Percentiles rank a stretch among this genome's conserved stretches.
phyloP scores from a whole-genome alignment of 2,797 vertebrate genomes.

The Podarcis lilfordi region DNA sequence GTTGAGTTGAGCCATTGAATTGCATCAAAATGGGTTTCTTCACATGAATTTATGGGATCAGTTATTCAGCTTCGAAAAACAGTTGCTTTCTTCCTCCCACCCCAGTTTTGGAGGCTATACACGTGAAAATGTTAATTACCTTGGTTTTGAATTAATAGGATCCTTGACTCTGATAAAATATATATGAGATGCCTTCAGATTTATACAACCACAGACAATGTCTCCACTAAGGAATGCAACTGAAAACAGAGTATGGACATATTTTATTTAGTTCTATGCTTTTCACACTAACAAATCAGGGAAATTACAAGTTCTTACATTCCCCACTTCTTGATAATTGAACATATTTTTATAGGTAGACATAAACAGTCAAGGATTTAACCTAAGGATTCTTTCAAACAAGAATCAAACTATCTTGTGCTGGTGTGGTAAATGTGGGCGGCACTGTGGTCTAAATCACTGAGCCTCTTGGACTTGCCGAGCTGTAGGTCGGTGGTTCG shows the following conservation, averaged over 20 bases:
- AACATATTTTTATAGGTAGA: not conserved
- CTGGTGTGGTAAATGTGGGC: not conserved
- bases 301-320: not conserved
- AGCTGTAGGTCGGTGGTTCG: no score
- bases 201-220: not conserved
- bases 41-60: constrained; percentile 1
- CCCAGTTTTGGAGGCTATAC: fast-evolving
- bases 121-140: not conserved
- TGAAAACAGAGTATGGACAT: not conserved
- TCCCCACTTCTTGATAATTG: not conserved
- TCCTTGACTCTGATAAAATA: constrained; percentile 10
- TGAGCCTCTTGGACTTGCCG: no score
- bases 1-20: not conserved
- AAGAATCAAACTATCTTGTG: not conserved
- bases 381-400: not conserved
- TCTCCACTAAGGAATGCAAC: not conserved
- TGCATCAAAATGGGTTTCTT: not conserved
- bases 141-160: not conserved
- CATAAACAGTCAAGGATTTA: not conserved
- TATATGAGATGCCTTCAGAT: constrained; percentile 14
- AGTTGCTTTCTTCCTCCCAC: not conserved
- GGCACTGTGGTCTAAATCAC: no score
- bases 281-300: constrained; percentile 4
- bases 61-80: not conserved
- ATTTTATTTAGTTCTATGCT: constrained; percentile 10